Percentiles rank a stretch among this genome's conserved stretches.
Conservation (phyloP, 2,888 invertebrate genomes). For the Tiliacea aurago region DNA sequence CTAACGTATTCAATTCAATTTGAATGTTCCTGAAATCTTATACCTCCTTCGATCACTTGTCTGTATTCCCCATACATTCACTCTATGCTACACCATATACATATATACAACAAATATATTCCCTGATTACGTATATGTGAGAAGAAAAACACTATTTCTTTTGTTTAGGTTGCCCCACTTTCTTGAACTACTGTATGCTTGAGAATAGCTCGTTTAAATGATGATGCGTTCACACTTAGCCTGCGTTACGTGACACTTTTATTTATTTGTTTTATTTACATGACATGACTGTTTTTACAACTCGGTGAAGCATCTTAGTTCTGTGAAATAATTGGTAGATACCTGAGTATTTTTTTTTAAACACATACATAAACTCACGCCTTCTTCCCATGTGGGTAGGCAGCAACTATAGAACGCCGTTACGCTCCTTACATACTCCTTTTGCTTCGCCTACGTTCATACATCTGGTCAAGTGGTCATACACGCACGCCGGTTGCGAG, state of each 20-base stretch:
- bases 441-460: no score
- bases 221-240: slow-evolving; percentile 31
- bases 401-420: no score
- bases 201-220: slow-evolving; percentile 42
- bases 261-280: background rate
- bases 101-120: slow-evolving; percentile 13
- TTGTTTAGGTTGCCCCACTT: slow-evolving; percentile 55
- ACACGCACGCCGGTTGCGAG: no score
- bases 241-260: slow-evolving; percentile 34
- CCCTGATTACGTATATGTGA: slow-evolving; percentile 7
- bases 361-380: no score
- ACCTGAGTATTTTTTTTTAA: no score
- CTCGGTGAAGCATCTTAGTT: background rate
- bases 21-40: background rate
- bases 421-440: no score
- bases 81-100: background rate
- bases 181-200: slow-evolving; percentile 51
- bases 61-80: background rate
- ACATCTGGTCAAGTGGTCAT: no score
- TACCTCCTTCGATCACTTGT: background rate
- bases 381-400: no score
- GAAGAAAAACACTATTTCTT: slow-evolving; percentile 37
- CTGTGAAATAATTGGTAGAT: background rate
- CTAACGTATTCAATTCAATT: no score
- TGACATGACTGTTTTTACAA: background rate